phyloP scores from a whole-genome alignment of 2,113 vertebrate genomes.

The Hippolais icterina region DNA sequence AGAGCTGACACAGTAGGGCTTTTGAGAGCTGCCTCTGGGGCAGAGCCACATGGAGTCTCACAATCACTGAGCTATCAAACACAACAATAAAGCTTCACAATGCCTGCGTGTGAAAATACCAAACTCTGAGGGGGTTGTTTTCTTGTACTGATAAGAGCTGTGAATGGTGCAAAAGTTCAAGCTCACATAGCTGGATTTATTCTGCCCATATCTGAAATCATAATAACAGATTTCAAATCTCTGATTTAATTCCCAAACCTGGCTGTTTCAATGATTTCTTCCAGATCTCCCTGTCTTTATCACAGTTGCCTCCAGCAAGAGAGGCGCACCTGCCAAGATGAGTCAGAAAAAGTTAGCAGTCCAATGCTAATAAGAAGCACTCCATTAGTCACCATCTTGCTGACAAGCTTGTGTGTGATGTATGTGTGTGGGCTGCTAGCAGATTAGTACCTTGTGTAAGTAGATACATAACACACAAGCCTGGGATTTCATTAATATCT shows the following conservation, averaged over 20 bases:
- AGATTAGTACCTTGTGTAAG: background rate
- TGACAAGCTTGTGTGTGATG: background rate
- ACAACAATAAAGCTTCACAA: background rate
- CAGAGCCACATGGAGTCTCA: background rate
- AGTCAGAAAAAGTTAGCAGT: background rate
- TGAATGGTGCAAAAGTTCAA: background rate
- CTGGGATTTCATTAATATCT: slow-evolving; percentile 4
- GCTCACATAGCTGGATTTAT: background rate
- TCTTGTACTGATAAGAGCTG: background rate
- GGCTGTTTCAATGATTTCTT: background rate
- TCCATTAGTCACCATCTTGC: slow-evolving; percentile 3
- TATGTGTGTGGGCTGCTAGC: background rate
- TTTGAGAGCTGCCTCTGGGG: slow-evolving; percentile 20
- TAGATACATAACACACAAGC: background rate
- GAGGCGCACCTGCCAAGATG: slow-evolving; percentile 8
- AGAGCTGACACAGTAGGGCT: slow-evolving; percentile 12
- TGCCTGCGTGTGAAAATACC: background rate
- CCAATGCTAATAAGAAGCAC: background rate
- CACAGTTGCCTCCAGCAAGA: background rate
- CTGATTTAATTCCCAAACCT: background rate
- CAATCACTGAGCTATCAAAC: background rate
- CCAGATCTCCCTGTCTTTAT: background rate
- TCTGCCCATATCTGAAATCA: background rate
- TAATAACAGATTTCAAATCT: background rate
- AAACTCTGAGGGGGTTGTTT: background rate